Conservation (phyloP, 2,888 invertebrate genomes). For the Oasisia sp. region DNA sequence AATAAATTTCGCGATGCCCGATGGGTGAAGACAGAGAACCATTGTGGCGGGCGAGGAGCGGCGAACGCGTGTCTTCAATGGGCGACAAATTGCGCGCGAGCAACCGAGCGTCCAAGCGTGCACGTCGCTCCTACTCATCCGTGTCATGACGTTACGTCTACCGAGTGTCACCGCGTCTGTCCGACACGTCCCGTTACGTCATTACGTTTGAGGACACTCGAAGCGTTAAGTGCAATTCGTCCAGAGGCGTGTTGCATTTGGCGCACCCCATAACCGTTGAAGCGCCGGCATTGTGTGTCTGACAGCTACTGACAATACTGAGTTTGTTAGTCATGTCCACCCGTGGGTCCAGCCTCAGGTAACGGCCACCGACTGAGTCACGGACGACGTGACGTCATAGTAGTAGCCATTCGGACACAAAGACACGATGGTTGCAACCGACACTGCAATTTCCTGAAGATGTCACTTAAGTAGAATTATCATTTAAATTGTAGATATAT, state of each 20-base stretch:
- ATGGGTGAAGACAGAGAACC: too few relatives aligned
- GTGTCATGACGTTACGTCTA: not conserved
- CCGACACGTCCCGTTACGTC: not conserved
- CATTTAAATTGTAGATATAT: not conserved
- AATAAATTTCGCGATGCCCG: too few relatives aligned
- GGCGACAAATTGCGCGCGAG: not conserved
- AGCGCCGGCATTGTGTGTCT: not conserved
- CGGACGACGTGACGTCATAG: not conserved
- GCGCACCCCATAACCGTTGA: not conserved
- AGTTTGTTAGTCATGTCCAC: not conserved
- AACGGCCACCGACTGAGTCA: not conserved
- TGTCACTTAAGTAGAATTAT: not conserved
- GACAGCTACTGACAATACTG: not conserved
- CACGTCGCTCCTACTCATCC: not conserved
- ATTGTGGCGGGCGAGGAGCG: too few relatives aligned
- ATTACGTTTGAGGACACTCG: not conserved
- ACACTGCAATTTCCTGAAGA: not conserved
- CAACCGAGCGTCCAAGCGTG: not conserved
- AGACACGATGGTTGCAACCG: not conserved
- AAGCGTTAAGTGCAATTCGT: not conserved
- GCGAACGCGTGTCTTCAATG: not conserved
- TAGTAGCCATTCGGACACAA: not conserved
- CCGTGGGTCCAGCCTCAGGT: not conserved
- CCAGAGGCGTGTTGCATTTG: not conserved
- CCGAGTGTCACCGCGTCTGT: not conserved